Conservation (phyloP, 2,888 invertebrate species). For the Dysmachus trigonus region DNA sequence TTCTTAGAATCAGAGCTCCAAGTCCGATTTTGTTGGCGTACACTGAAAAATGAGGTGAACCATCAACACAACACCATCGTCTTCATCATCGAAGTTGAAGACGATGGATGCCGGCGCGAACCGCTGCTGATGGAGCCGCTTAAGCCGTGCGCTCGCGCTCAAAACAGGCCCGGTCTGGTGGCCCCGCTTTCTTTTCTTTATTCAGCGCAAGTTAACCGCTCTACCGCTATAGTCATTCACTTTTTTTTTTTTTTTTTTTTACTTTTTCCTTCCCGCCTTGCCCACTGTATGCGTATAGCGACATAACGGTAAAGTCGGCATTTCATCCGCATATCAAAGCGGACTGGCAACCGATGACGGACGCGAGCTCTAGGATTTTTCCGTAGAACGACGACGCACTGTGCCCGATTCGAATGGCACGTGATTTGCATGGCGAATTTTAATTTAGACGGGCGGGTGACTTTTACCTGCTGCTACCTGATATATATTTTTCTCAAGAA, state of each 20-base stretch:
- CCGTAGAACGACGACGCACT: slow-evolving; percentile 24
- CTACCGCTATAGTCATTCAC: background rate
- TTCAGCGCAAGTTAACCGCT: background rate
- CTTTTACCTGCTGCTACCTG: background rate
- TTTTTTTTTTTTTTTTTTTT: background rate
- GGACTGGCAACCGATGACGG: background rate
- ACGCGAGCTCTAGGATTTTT: slow-evolving; percentile 7
- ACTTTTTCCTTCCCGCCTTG: too few species aligned
- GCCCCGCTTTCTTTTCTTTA: background rate
- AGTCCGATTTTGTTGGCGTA: background rate
- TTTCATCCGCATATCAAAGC: slow-evolving; percentile 1
- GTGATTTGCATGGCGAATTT: slow-evolving; percentile 13
- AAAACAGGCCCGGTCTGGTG: background rate
- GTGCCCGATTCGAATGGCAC: slow-evolving; percentile 1
- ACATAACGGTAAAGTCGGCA: slow-evolving; percentile 8
- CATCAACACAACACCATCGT: too few species aligned
- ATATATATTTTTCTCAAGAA: background rate
- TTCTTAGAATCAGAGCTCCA: background rate
- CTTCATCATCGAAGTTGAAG: background rate
- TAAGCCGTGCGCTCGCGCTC: background rate
- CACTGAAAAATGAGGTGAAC: slow-evolving; percentile 20
- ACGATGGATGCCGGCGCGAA: background rate
- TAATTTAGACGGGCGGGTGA: background rate
- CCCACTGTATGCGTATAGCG: background rate
- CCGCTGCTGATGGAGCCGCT: too few species aligned